These are phyloP conservation scores for Zoroaster sp. DNA, from an alignment of 53 echinoderm and acorn worm species.

Conservation along the genomic window DNA sequence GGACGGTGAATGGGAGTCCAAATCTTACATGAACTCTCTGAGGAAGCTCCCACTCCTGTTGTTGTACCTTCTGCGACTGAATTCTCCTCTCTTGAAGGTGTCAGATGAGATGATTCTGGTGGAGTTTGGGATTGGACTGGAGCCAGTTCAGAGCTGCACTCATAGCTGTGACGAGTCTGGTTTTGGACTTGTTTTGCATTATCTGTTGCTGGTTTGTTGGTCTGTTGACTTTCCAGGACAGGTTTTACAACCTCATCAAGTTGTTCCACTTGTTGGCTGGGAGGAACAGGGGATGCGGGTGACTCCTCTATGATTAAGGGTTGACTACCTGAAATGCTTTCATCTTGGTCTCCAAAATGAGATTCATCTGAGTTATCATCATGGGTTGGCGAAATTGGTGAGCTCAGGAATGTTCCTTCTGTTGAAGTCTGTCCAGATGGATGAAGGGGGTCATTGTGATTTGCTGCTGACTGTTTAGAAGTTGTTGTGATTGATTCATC, in stretches of 20 bases:
- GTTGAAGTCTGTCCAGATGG: not conserved
- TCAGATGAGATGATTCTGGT: not conserved
- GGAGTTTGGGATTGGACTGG: not conserved
- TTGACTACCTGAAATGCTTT: not conserved
- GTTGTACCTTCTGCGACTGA: not conserved
- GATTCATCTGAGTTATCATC: not conserved
- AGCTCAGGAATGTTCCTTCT: not conserved
- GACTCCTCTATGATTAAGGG: not conserved
- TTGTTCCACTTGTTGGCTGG: not conserved
- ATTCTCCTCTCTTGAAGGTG: not conserved
- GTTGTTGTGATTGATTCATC: no score
- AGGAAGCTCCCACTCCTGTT: not conserved
- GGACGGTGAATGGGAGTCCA: slow-evolving; percentile 76
- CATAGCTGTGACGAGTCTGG: not conserved
- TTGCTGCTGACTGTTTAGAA: not conserved
- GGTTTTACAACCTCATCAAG: no score
- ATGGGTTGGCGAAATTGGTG: no score
- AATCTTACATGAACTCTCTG: slow-evolving; percentile 10
- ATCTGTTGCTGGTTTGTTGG: no score
- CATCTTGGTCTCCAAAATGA: not conserved
- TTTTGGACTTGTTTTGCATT: not conserved
- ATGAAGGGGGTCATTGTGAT: not conserved
- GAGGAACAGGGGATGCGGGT: not conserved
- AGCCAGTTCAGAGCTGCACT: not conserved
- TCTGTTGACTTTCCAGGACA: no score